Conservation (phyloP, 2,888 invertebrate genomes). For the Apeira syringaria region DNA sequence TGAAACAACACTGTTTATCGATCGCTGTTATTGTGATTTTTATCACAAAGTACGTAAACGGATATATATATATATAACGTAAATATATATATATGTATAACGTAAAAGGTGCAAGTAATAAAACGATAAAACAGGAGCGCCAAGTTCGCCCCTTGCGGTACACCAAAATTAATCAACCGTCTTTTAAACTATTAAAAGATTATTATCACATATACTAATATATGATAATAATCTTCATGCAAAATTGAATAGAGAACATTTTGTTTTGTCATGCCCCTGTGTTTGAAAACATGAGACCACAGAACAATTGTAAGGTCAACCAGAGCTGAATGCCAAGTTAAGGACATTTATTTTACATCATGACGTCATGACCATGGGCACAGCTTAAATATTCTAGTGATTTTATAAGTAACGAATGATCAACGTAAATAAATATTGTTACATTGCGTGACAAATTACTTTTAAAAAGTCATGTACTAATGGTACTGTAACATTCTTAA, state of each 20-base stretch:
- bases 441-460: too few relatives aligned
- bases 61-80: too few relatives aligned
- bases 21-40: constrained; percentile 15
- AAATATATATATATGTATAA: too few relatives aligned
- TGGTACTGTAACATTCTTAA: too few relatives aligned
- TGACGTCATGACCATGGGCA: constrained; percentile 28
- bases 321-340: constrained; percentile 24
- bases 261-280: constrained; percentile 9
- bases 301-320: constrained; percentile 28
- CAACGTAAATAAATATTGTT: too few relatives aligned
- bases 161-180: constrained; percentile 30
- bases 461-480: too few relatives aligned
- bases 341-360: constrained; percentile 30
- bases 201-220: too few relatives aligned
- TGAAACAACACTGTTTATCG: constrained; percentile 8
- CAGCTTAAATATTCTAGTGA: constrained; percentile 6
- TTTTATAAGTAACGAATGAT: too few relatives aligned
- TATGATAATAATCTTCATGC: too few relatives aligned
- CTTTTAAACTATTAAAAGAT: too few relatives aligned
- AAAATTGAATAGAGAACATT: constrained; percentile 36
- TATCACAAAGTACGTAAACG: constrained; percentile 18
- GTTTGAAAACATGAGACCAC: constrained; percentile 30
- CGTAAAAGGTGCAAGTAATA: constrained; percentile 26
- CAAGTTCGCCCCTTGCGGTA: constrained; percentile 39
- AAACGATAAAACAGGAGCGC: constrained; percentile 24